phyloP scores from a whole-genome alignment of 1,140 invertebrate genomes.

The Lasioglossum baleicum region DNA sequence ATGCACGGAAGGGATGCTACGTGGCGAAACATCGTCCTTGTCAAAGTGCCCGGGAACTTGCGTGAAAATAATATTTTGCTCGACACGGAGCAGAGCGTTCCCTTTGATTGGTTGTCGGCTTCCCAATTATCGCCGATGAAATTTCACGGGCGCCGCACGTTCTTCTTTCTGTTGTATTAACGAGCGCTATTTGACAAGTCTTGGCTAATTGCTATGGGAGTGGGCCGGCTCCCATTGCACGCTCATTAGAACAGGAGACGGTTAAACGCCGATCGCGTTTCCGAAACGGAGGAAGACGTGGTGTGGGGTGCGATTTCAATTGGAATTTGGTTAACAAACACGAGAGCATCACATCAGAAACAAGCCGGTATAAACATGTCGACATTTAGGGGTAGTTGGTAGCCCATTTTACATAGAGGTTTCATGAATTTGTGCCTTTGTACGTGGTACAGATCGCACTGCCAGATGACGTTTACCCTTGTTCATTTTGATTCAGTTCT shows the following conservation, averaged over 20 bases:
- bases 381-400: no score
- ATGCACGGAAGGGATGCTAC: no score
- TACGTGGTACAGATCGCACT: no score
- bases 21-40: background rate
- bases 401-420: no score
- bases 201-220: background rate
- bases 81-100: background rate
- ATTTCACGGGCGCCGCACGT: background rate
- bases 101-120: background rate
- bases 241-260: background rate
- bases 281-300: constrained; percentile 3
- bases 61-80: background rate
- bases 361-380: no score
- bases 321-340: no score
- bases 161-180: background rate
- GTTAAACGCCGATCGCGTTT: constrained; percentile 4
- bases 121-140: background rate
- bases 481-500: no score
- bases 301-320: no score
- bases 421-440: no score
- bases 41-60: background rate
- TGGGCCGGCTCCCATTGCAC: no score
- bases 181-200: background rate
- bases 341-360: no score
- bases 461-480: no score